Evolutionary conservation across 2,113 vertebrate genomes (phyloP), one percentile per base, ranked within the genome.

Genomic region (Sterrhoptilus dennistouni): DNA sequence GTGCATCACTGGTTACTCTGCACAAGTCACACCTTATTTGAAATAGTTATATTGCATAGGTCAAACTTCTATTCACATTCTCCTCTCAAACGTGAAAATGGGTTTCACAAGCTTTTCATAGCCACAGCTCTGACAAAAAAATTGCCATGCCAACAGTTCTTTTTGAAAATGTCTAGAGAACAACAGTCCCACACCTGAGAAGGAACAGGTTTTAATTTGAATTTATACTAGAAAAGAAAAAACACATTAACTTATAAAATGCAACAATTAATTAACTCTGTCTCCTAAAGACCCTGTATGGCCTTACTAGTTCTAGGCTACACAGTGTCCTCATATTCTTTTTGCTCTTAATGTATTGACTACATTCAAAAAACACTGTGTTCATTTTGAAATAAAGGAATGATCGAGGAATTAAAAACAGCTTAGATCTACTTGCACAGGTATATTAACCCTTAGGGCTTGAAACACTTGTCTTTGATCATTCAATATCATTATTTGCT

Each of bases 391-490:
- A 68, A 90, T 80, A 71, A 93, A 93, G 47, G 77, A 76, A 87
- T 28, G 60, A 92, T 35, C 1, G 1, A 71, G 28, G 66, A 89
- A 95, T 71, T 91, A 90, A 87, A 95, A 82, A 45, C 42, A 81
- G 61, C n/a, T 92, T 68, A 92, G 89, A 83, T 79, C 27, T 74
- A 69, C 52, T 53, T 81, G 54, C 64, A 90, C 86, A 91, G 78
- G 75, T 94, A 95, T 85, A 95, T 91, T 91, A 95, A 95, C 69
- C 75, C 85, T 78, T 78, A 88, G 91, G 92, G 82, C 49, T 72
- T 79, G 69, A 92, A 95, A 65, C 38, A 72, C 27, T 91, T 85
- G 59, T 87, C 91, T 88, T 93, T 95, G 92, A 97, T 97, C 94
- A 94, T 81, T 76, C 79, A 81, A 38, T 89, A 83, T 90, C 63